phyloP scores from a whole-genome alignment of 2,888 invertebrate species.

The Drosophila prostipennis region DNA sequence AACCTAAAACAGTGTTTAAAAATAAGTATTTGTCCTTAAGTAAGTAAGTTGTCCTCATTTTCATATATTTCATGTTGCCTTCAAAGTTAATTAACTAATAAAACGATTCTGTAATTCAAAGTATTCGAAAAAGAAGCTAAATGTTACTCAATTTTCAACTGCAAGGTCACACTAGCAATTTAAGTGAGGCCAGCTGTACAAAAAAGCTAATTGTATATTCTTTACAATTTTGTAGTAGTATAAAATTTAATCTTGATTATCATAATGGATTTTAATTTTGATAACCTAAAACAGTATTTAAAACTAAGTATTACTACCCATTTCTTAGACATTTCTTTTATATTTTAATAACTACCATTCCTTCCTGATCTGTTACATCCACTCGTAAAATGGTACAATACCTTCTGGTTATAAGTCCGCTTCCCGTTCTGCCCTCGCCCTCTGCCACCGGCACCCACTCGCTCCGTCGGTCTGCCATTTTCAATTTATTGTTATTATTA shows the following conservation, averaged over 20 bases:
- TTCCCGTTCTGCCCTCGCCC: conserved; percentile 1
- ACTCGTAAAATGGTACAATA: conserved; percentile 47
- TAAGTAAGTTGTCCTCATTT: too few relatives aligned
- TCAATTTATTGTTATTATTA: conserved; percentile 79
- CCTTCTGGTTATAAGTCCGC: conserved; percentile 40
- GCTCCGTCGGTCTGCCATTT: conserved; percentile 69
- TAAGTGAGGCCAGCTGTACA: neutral
- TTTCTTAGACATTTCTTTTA: too few relatives aligned
- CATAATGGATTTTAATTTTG: too few relatives aligned
- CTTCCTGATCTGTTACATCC: conserved; percentile 34
- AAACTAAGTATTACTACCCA: too few relatives aligned
- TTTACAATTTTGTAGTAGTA: too few relatives aligned
- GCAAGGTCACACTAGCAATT: neutral
- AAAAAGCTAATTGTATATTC: neutral
- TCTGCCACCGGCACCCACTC: conserved; percentile 24
- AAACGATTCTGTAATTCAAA: neutral
- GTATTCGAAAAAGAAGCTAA: neutral
- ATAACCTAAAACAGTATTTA: too few relatives aligned
- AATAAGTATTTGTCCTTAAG: too few relatives aligned
- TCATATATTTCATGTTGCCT: neutral
- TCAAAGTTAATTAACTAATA: neutral
- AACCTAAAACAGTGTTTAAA: too few relatives aligned
- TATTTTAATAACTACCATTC: neutral
- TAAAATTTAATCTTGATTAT: too few relatives aligned
- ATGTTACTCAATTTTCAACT: too few relatives aligned